Base-by-base conservation (phyloP, 2,888 invertebrate species). In the Physocephala rufipes region DNA sequence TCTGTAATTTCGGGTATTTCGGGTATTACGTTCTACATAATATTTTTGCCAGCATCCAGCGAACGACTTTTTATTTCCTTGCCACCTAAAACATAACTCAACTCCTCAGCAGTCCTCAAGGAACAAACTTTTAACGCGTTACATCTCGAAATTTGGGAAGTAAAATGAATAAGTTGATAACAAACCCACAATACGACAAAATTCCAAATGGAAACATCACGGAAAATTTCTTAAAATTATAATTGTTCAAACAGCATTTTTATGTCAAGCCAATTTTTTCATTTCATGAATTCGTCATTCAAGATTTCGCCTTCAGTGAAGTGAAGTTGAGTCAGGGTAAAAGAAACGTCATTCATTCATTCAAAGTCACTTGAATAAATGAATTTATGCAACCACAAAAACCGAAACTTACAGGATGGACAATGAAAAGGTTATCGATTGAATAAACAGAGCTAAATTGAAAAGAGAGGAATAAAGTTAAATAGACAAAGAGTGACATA, bases 131-230 rank as follows among this genome's bases (percentile, higher is more conserved):
- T 9, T 9, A 36, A 15, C 28, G 58, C 58, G 15, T 28, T 15
- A 19, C 36, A 51, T 21, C 36, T 51, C 36, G 53, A 45, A 58
- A 59, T 45, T 67, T 58, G 67, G 58, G 43, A 58, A 58, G 58
- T 59, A 19, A 67, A 67, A 59, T 58, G 24, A 36, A 49, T 53
- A 43, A 24, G 16, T 51, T 67, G 24, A 58, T 43, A 67, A 58
- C 67, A 59, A 45, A 67, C 58, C 58, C 58, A 24, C 58, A 58
- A 24, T 59, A 67, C 58, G 58, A 65, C 49, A 28, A 2, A 28
- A 1, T 9, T 26, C 26, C 28, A 2, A 58, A 28, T 9, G 9
- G 9, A 28, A 58, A 58, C 28, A 28, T 15, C 2, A 28, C 26
- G 26, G 28, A 58, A 58, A 28, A 58, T 58, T 58, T 24, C 12